These are phyloP conservation scores for Gonocerus acuteangulatus DNA, from an alignment of 2,888 invertebrate genomes.

Conservation along the genomic window DNA sequence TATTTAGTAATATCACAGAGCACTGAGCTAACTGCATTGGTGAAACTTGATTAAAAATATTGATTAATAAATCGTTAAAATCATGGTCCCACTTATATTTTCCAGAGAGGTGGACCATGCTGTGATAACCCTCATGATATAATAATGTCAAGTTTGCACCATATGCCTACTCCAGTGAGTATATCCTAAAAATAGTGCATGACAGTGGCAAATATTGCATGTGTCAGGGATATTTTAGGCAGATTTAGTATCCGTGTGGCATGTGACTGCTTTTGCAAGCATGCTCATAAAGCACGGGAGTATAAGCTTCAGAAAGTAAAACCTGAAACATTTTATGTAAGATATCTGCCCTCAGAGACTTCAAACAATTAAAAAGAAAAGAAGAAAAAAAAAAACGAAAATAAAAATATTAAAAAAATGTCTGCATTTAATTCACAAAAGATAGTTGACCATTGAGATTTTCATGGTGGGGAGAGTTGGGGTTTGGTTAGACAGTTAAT, in stretches of 20 bases:
- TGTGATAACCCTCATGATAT: constrained; percentile 50
- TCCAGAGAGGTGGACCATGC: constrained; percentile 47
- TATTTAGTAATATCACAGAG: constrained; percentile 6
- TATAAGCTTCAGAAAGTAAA: background rate
- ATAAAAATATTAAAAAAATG: too few relatives aligned
- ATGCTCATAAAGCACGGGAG: constrained; percentile 16
- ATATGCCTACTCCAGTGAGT: constrained; percentile 54
- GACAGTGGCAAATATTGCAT: constrained; percentile 6
- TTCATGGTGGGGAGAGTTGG: too few relatives aligned
- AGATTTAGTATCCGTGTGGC: constrained; percentile 17
- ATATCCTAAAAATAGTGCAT: constrained; percentile 32
- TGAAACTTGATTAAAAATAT: constrained; percentile 19
- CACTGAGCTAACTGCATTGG: constrained; percentile 20
- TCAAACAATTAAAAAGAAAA: background rate
- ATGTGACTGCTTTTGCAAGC: constrained; percentile 23
- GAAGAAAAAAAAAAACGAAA: too few relatives aligned
- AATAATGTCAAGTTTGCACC: constrained; percentile 53
- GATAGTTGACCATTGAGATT: too few relatives aligned
- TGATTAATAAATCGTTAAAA: constrained; percentile 12
- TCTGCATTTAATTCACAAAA: too few relatives aligned
- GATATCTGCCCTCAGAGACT: background rate
- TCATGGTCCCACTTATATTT: constrained; percentile 28
- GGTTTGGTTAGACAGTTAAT: too few relatives aligned
- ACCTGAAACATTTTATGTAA: too few relatives aligned
- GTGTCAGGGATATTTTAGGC: background rate